Conservation (phyloP, 2,888 invertebrate species). For the Tanytarsus gracilentus region DNA sequence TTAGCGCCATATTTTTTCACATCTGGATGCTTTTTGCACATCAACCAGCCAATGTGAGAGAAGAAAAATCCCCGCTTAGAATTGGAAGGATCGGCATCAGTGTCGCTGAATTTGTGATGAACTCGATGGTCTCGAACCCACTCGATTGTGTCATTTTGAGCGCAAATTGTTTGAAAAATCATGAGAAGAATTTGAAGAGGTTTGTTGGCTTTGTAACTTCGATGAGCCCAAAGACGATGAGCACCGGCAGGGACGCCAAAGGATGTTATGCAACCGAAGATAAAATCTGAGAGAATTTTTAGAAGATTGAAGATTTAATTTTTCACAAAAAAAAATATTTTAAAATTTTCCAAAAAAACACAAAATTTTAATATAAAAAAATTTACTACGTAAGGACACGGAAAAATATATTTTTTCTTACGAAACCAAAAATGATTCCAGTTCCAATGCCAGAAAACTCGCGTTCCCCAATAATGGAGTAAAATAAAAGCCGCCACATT, state of each 20-base stretch:
- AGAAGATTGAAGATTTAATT: neutral
- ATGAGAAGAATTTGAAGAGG: neutral
- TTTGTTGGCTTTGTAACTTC: neutral
- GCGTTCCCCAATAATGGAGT: constrained; percentile 56
- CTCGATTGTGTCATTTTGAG: constrained; percentile 48
- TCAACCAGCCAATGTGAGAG: constrained; percentile 80
- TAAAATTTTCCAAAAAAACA: neutral
- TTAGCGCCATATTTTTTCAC: constrained; percentile 64
- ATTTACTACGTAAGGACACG: neutral
- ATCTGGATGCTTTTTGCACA: constrained; percentile 72
- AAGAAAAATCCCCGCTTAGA: constrained; percentile 79
- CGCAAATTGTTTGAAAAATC: constrained; percentile 32
- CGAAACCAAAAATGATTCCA: neutral
- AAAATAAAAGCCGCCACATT: constrained; percentile 66
- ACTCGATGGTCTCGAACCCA: constrained; percentile 63
- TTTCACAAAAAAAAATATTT: neutral
- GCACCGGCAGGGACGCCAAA: constrained; percentile 7
- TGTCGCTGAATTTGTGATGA: constrained; percentile 78
- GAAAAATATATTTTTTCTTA: constrained; percentile 1
- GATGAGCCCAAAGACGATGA: constrained; percentile 16
- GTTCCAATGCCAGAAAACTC: constrained; percentile 41
- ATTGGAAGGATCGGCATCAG: constrained; percentile 77
- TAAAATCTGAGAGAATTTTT: neutral
- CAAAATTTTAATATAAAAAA: neutral
- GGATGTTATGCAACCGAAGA: neutral